A percentile compares a stretch with the other conserved stretches of the same genome.
Evolutionary conservation across 1,140 invertebrate species (phyloP).

Genomic region (Delia radicum): DNA sequence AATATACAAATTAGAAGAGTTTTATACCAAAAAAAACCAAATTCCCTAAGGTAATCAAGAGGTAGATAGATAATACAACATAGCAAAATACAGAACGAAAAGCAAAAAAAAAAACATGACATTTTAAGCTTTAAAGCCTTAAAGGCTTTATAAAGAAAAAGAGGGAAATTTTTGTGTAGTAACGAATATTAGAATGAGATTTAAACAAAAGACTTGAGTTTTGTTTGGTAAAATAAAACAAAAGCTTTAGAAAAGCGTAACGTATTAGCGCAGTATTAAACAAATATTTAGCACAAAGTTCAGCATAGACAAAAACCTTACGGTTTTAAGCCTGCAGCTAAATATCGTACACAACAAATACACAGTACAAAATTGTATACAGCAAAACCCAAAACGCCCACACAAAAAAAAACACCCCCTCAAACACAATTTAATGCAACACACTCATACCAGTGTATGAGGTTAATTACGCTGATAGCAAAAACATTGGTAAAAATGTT

Average conservation of each 20-base stretch:
- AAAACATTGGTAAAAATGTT: neutral
- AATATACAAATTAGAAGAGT: conserved; percentile 21
- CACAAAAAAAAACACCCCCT: neutral
- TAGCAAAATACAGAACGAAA: neutral
- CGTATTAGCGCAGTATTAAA: conserved; percentile 10
- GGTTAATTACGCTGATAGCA: neutral
- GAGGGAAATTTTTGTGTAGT: neutral
- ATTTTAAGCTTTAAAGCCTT: conserved; percentile 17
- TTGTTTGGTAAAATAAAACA: neutral
- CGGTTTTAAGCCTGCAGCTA: neutral
- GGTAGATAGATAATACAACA: conserved; percentile 17
- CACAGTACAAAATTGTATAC: neutral
- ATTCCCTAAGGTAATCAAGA: conserved; percentile 15
- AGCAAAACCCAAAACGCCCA: neutral
- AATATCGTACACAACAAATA: neutral
- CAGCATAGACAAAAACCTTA: conserved; percentile 22
- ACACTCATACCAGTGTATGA: neutral
- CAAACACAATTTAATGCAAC: neutral
- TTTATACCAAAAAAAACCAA: neutral
- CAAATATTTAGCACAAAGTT: conserved; percentile 20
- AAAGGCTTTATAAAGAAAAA: neutral
- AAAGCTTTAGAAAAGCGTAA: conserved; percentile 9
- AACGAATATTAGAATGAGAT: neutral
- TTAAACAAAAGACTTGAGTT: neutral
- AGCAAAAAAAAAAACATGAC: conserved; percentile 8